phyloP scores from a whole-genome alignment of 37 sponge, comb jelly and placozoan species.

The Diacarnus erythraeanus region DNA sequence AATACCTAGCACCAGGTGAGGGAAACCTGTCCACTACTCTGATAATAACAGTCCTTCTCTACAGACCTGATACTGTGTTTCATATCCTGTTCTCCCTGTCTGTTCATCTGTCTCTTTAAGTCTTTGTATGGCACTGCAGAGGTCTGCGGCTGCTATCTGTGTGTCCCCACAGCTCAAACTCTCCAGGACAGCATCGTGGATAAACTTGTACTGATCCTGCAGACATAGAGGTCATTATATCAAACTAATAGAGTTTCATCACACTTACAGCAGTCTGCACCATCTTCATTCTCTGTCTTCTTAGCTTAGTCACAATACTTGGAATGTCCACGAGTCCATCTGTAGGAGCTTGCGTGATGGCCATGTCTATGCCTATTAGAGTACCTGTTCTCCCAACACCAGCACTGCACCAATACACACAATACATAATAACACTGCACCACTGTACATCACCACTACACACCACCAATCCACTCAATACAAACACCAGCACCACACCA shows the following conservation, averaged over 20 bases:
- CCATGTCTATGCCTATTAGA: neutral
- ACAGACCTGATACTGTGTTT: neutral
- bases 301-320: constrained; percentile 36
- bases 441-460: no score
- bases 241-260: neutral
- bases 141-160: neutral
- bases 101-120: neutral
- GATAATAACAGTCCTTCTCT: neutral
- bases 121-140: neutral
- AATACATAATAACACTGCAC: no score
- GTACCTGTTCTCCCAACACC: neutral
- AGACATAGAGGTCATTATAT: neutral
- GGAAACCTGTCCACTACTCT: no score
- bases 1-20: neutral
- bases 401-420: no score
- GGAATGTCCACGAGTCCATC: constrained; percentile 29
- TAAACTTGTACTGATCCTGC: neutral
- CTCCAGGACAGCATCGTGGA: neutral
- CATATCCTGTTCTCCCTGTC: neutral
- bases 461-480: no score
- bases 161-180: neutral
- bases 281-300: constrained; percentile 68
- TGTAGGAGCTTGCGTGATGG: neutral
- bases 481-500: no score
- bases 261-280: constrained; percentile 35